Base-by-base conservation (phyloP, 2,888 invertebrate genomes). In the Galerucella calmariensis region DNA sequence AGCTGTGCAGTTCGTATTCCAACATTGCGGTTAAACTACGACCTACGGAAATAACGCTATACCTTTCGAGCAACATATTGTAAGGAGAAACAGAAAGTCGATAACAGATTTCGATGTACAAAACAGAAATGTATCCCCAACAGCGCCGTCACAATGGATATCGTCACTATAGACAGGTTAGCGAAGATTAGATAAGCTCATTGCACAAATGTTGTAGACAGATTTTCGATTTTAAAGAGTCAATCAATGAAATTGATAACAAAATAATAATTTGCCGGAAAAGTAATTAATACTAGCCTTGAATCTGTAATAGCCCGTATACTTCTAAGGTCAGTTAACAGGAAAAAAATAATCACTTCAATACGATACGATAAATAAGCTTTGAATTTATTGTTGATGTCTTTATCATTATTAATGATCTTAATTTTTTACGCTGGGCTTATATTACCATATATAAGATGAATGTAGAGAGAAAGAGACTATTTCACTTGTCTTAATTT, bases 1-100 rank as follows among this genome's bases (percentile, higher is more conserved):
- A 69, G 69, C 69, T 69, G 69, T 69, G 56, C 48, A 20, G 68
- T 69, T 46, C 59, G 20, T 69, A 66, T 69, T 58, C 68, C 67
- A 44, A 69, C 61, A 61, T 61, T 61, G 69, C 61, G 48, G 69
- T 20, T 20, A 20, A 14, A 20, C n/a, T 46, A 9, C 69, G 59
- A 69, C 69, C 20, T 53, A 46, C 68, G 69, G 5, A 16, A 11
- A 53, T 10, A n/a, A 11, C n/a, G 8, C 53, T 27, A 14, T 35
- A 16, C 35, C 35, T 67, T 53, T 69, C 44, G 2, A 41, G 14
- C 41, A 9, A 24, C n/a, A n/a, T 41, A 12, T 1, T 2, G 14
- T n/a, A 35, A 12, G 41, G 14, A 41, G 16, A 41, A 35, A 35
- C 14, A 62, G 5, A n/a, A 9, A 41, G 9, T 35, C 35, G 16